phyloP scores from a whole-genome alignment of 1,140 invertebrate genomes.

The Reticulitermes speratus region DNA sequence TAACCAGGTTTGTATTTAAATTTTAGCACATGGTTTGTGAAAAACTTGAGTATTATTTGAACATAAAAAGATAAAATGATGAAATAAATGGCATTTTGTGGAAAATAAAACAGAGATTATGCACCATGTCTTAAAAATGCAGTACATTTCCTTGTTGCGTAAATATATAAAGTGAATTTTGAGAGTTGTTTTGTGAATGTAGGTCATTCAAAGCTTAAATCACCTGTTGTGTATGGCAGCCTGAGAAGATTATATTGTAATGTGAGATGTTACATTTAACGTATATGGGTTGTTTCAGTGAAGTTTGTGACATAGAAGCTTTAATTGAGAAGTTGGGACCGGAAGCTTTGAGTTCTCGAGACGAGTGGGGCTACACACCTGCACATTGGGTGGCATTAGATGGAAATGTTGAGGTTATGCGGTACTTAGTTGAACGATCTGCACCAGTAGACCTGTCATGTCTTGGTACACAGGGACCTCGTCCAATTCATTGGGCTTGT shows the following conservation, averaged over 20 bases:
- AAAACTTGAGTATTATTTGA: too few relatives aligned
- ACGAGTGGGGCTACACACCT: constrained; percentile 89
- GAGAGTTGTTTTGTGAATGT: too few relatives aligned
- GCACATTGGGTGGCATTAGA: constrained; percentile 90
- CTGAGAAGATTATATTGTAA: background rate
- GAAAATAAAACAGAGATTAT: too few relatives aligned
- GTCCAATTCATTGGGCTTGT: constrained; percentile 92
- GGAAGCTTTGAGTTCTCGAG: constrained; percentile 69
- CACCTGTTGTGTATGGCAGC: too few relatives aligned
- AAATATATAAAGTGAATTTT: too few relatives aligned
- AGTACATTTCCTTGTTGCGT: too few relatives aligned
- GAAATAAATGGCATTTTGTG: too few relatives aligned
- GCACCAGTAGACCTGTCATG: constrained; percentile 83
- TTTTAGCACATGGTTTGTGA: too few relatives aligned
- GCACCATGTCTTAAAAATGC: too few relatives aligned
- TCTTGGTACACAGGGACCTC: constrained; percentile 80
- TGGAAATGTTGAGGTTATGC: constrained; percentile 79
- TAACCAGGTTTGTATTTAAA: too few relatives aligned
- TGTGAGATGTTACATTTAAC: background rate
- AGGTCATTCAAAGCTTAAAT: too few relatives aligned
- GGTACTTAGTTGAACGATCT: constrained; percentile 77
- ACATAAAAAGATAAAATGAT: too few relatives aligned
- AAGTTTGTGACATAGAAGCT: constrained; percentile 72
- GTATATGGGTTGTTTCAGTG: constrained; percentile 48
- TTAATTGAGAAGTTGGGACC: constrained; percentile 73